Evolutionary conservation across 2,888 invertebrate genomes (phyloP).

Genomic region (Drosophila hamatofila): DNA sequence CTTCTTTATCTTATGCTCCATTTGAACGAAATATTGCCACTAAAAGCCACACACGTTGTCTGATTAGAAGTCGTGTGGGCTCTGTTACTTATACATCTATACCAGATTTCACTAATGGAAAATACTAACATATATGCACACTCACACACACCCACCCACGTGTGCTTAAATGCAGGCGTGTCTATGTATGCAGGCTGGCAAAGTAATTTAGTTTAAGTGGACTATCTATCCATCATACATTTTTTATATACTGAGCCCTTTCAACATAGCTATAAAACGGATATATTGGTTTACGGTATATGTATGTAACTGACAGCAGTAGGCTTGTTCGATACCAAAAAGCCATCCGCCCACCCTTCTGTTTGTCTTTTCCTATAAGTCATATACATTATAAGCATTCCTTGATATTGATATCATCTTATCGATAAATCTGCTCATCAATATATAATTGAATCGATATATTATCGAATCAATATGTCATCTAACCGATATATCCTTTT

Average conservation of each 20-base stretch:
- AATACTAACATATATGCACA: not conserved
- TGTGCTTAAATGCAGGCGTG: not conserved
- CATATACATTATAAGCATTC: too few species aligned
- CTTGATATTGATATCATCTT: too few species aligned
- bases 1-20: slow-evolving; percentile 41
- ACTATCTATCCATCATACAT: slow-evolving; percentile 27
- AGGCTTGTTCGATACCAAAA: too few species aligned
- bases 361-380: too few species aligned
- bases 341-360: too few species aligned
- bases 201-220: slow-evolving; percentile 35
- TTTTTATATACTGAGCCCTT: not conserved
- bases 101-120: slow-evolving; percentile 30
- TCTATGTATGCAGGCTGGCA: not conserved
- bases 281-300: not conserved
- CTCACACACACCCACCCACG: not conserved
- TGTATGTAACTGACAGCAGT: too few species aligned
- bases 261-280: not conserved
- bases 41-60: slow-evolving; percentile 35
- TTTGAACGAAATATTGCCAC: slow-evolving; percentile 52
- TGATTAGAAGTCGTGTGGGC: slow-evolving; percentile 31
- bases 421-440: too few species aligned
- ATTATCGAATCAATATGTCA: not conserved
- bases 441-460: not conserved
- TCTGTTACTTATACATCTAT: not conserved
- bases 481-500: not conserved